Evolutionary conservation across 2,888 invertebrate genomes (phyloP), one percentile per base, ranked within the genome.

Genomic region (Nephrocerus scutellatus): DNA sequence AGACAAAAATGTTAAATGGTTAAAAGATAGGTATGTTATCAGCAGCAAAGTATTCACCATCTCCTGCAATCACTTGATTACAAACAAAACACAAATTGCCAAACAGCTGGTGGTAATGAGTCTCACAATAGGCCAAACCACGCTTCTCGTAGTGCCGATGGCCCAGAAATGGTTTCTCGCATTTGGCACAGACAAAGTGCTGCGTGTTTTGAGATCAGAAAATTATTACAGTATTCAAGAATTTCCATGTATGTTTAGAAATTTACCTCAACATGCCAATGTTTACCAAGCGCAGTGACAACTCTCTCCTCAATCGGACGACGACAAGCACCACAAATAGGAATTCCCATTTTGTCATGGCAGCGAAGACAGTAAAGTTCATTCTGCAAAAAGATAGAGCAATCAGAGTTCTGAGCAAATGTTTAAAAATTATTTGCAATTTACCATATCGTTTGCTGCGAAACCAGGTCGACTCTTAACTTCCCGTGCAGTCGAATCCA

Each of bases 101-200:
- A 71, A 97, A 99, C 50, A 98, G 72, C 74, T 96, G 91, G 72
- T 98, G 97, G 70, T 97, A 98, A 68, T 98, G 98, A 44, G 88
- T 92, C 71, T 99, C 98, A 69, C 98, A 98, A 70, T 98, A 99
- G 1, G 98, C 98, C 52, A 97, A 71, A 2, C 95, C 98, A 59
- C 95, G 95, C 72, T 93, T 92, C 72, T 98, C 97, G 66, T 96
- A 98, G 70, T 98, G 97, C 1, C 97, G 86, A 72, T 95, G 93
- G 0, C 98, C 98, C 62, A 96, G 81, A 76, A 98, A 98, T 1
- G 98, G 98, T 68, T 98, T 97, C 72, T 99, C 98, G 67, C 98
- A 98, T 70, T 96, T 96, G 50, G 97, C 96, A 70, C 98, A 99
- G 2, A 97, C 98, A 68, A 98, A 98, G 72, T 99, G 98, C 84